Base-by-base conservation (phyloP, 1,140 invertebrate genomes). In the Acyrthosiphon pisum region DNA sequence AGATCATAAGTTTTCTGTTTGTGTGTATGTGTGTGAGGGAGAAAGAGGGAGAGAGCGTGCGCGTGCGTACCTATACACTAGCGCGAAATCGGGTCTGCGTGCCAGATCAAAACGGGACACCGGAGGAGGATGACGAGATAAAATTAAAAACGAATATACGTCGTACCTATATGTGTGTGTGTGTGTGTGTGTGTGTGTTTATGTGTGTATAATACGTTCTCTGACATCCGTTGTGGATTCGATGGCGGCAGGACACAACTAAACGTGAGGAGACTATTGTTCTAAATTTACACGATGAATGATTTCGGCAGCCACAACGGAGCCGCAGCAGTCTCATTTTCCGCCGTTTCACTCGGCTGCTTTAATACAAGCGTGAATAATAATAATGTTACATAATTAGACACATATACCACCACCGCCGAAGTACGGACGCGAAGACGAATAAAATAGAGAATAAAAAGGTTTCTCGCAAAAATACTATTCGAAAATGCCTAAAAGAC, bases 31-130 rank as follows among this genome's bases (percentile, higher is more conserved):
- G 30, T 35, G 14, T 9, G 30, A 18, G n/a, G 14, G 60, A 18
- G 14, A 76, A 35, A 76, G 11, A 76, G n/a, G 6, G 60, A 35
- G 60, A n/a, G 60, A 14, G 30, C 60, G 30, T 76, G 60, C 60
- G 60, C 41, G 37, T 44, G 83, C 23, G 23, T 84, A 41, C 22
- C 22, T n/a, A 87, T n/a, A n/a, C 26, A 88, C 14, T 2, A 48
- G 18, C 46, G 46, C 83, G n/a, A 46, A 41, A 88, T 18, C 44
- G 46, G n/a, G 86, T 88, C 14, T 88, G 86, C 86, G 86, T 88
- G 86, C 86, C 86, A 84, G 37, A 84, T 84, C 83, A 50, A 88
- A 48, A 87, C 48, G 87, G n/a, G 46, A 88, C n/a, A 50, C 46
- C n/a, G 46, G 41, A 26, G 37, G 81, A n/a, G 46, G n/a, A 50